Percentiles rank a stretch among this genome's conserved stretches.
phyloP scores from a whole-genome alignment of 2,888 invertebrate species.

The Cephonodes hylas region DNA sequence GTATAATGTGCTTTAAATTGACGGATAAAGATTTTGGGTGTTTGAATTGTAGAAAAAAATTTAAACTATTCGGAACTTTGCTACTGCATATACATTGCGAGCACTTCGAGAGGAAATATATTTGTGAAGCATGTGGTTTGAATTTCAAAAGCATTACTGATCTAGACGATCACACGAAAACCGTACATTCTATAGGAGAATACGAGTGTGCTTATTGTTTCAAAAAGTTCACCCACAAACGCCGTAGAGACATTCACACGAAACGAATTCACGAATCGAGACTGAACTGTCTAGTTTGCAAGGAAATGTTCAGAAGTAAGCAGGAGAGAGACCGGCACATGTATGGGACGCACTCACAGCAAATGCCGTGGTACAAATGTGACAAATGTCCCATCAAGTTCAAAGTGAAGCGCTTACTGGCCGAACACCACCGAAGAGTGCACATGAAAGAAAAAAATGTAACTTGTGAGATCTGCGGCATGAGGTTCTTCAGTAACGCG shows the following conservation, averaged over 20 bases:
- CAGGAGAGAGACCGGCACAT: conserved; percentile 22
- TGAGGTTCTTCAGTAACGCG: conserved; percentile 33
- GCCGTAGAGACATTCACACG: conserved; percentile 14
- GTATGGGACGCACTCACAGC: conserved; percentile 15
- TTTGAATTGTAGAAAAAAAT: conserved; percentile 21
- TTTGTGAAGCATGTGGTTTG: conserved; percentile 22
- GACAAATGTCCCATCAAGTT: conserved; percentile 17
- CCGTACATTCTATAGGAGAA: conserved; percentile 13
- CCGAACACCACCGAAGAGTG: conserved; percentile 32
- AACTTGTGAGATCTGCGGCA: conserved; percentile 42
- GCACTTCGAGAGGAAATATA: conserved; percentile 17
- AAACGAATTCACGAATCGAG: conserved; percentile 13
- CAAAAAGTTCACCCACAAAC: conserved; percentile 15
- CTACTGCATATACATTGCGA: conserved; percentile 21
- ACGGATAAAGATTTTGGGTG: conserved; percentile 23
- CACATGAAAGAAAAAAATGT: conserved; percentile 46
- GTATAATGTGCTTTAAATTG: conserved; percentile 24
- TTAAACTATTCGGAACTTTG: conserved; percentile 19
- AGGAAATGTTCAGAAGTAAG: conserved; percentile 15
- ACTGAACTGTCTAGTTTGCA: conserved; percentile 21
- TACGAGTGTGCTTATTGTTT: conserved; percentile 20
- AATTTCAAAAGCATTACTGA: conserved; percentile 13
- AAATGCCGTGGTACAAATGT: conserved; percentile 20
- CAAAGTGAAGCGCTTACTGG: conserved; percentile 15
- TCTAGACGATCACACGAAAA: conserved; percentile 11